Evolutionary conservation across 2,888 invertebrate genomes (phyloP).

Genomic region (Caenorhabditis virilis): DNA sequence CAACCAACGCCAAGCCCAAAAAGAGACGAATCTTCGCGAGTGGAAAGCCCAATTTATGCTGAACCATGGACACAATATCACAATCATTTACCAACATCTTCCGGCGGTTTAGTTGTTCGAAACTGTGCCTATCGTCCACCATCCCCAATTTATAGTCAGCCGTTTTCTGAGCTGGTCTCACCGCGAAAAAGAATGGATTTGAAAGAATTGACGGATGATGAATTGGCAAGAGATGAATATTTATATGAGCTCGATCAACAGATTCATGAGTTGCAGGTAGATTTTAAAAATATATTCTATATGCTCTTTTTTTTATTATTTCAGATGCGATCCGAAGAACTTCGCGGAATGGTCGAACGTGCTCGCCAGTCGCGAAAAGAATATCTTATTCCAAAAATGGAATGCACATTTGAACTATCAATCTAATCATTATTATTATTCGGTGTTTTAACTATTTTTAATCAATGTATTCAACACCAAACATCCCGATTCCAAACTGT

Average conservation of each 20-base stretch:
- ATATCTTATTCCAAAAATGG: slow-evolving; percentile 38
- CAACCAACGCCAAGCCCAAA: slow-evolving; percentile 29
- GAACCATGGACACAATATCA: slow-evolving; percentile 43
- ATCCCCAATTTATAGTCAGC: slow-evolving; percentile 34
- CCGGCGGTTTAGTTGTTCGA: slow-evolving; percentile 29
- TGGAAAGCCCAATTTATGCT: slow-evolving; percentile 44
- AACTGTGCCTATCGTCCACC: slow-evolving; percentile 33
- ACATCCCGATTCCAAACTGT: background rate
- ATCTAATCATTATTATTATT: slow-evolving; percentile 15
- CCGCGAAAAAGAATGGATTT: slow-evolving; percentile 8
- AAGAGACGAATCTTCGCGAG: slow-evolving; percentile 1
- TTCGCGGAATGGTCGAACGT: slow-evolving; percentile 45
- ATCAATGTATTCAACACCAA: no score
- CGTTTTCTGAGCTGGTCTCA: slow-evolving; percentile 14
- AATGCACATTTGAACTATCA: slow-evolving; percentile 49
- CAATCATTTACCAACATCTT: background rate
- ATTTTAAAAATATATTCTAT: background rate
- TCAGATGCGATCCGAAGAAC: slow-evolving; percentile 48
- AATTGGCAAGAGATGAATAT: slow-evolving; percentile 42
- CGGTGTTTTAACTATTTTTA: background rate
- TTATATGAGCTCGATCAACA: slow-evolving; percentile 43
- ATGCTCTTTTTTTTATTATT: slow-evolving; percentile 1
- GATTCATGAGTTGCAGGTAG: slow-evolving; percentile 48
- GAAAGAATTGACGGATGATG: slow-evolving; percentile 30
- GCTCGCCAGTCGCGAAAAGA: slow-evolving; percentile 37